phyloP scores from a whole-genome alignment of 2,797 vertebrate species.

The Ciconia nigra region DNA sequence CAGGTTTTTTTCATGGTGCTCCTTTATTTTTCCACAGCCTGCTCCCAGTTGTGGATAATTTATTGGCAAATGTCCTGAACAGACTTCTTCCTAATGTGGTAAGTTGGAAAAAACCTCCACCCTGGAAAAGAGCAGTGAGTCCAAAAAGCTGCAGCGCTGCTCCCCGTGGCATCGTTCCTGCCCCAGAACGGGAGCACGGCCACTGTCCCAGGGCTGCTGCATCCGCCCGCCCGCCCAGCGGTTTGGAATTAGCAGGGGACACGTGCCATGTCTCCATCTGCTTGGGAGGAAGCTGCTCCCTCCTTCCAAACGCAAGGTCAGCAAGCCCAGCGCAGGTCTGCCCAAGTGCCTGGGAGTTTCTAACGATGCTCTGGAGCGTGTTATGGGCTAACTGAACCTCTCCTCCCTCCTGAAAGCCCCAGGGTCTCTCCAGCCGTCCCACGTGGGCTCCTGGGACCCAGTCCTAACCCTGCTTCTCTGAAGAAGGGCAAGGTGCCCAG shows the following conservation, averaged over 20 bases:
- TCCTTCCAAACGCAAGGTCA: neutral
- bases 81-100: conserved; percentile 71
- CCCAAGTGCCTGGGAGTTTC: neutral
- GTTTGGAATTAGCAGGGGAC: neutral
- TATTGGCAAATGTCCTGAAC: conserved; percentile 70
- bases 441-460: neutral
- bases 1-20: neutral
- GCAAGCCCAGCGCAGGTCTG: accelerated
- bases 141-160: neutral
- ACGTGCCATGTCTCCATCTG: neutral
- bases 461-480: neutral
- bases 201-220: neutral
- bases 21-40: conserved; percentile 59
- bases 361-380: accelerated
- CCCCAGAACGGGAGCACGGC: neutral
- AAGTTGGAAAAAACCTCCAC: neutral
- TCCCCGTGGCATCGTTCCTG: accelerated
- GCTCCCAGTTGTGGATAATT: conserved; percentile 73
- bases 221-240: accelerated
- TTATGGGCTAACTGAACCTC: neutral
- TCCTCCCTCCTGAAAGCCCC: neutral
- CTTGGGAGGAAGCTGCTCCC: neutral
- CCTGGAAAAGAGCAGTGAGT: neutral
- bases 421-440: neutral
- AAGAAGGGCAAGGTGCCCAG: too few relatives aligned